Evolutionary conservation across 2,888 invertebrate species (phyloP).

Genomic region (Tubulanus polymorphus): DNA sequence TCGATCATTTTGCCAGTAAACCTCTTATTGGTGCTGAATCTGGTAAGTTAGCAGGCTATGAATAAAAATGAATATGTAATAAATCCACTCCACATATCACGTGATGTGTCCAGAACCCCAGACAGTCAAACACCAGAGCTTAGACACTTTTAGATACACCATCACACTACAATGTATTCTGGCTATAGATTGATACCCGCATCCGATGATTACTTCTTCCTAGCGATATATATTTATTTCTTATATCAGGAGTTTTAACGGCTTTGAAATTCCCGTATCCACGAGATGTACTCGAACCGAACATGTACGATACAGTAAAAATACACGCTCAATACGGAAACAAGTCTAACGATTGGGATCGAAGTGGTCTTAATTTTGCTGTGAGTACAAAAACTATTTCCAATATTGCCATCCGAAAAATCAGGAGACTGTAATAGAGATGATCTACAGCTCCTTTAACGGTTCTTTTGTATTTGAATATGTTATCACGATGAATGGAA

Average conservation of each 20-base stretch:
- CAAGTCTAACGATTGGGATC: slow-evolving; percentile 14
- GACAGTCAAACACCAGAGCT: too few species aligned
- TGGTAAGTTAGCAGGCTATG: slow-evolving; percentile 34
- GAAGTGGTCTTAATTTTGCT: slow-evolving; percentile 30
- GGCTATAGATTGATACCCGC: too few species aligned
- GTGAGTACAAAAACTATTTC: slow-evolving; percentile 17
- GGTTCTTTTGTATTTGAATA: too few species aligned
- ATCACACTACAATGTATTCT: too few species aligned
- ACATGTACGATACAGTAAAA: slow-evolving; percentile 40
- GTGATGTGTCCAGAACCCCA: too few species aligned
- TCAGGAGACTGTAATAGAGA: too few species aligned
- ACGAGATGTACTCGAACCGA: slow-evolving; percentile 38
- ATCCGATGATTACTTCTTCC: too few species aligned
- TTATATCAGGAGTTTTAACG: slow-evolving; percentile 35
- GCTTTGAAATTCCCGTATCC: slow-evolving; percentile 40
- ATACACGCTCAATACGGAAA: slow-evolving; percentile 43
- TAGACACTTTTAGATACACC: too few species aligned
- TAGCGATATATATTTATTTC: slow-evolving; percentile 2
- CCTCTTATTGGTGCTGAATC: slow-evolving; percentile 47
- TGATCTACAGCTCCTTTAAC: too few species aligned
- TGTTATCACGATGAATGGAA: too few species aligned
- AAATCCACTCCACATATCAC: too few species aligned
- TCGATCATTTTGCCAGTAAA: slow-evolving; percentile 43
- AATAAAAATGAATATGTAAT: not conserved
- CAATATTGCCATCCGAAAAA: too few species aligned